Evolutionary conservation across 1,140 invertebrate genomes (phyloP), one percentile per base, ranked within the genome.

Genomic region (Drosophila chauvacae): DNA sequence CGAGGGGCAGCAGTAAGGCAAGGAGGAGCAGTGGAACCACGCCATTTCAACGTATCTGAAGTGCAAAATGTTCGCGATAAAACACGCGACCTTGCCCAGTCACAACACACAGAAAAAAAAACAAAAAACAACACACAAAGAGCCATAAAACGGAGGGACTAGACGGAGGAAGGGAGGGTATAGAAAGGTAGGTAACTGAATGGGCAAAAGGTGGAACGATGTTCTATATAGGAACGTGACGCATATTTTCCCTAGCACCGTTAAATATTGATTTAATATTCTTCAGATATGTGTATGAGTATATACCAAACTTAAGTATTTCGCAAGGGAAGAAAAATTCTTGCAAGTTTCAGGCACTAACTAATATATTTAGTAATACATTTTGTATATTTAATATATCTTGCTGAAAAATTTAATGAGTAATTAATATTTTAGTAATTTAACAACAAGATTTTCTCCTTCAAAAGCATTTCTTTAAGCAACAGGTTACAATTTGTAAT

Each of bases 231-330:
- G 53, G 53, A 71, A 72, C 68, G 55, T 84, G 81, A 85, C 81
- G 81, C 81, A 85, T 85, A 66, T 81, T 81, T 81, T 80, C 77
- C 78, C 63, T 81, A 81, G 81, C 81, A 85, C 77, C 77, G 81
- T 81, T 85, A 48, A 78, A 74, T 85, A 85, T 85, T 86, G 81
- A 85, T 85, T 85, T 85, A 85, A 85, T 85, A 85, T 85, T 85
- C 82, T 65, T 77, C 35, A 44, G 59, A 53, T 76, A 51, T 51
- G 28, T 48, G 35, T 41, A 20, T n/a, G 28, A 30, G 51, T 44
- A 33, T 18, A 51, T 18, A 51, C 6, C 26, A 28, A 23, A 28
- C 6, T 53, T 35, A 50, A n/a, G 33, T 69, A 30, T 65, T 26
- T 33, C 30, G 35, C 47, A 53, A 48, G 44, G 14, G 4, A 13